Conservation (phyloP, 2,113 vertebrate species). For the Dicaeum eximium region DNA sequence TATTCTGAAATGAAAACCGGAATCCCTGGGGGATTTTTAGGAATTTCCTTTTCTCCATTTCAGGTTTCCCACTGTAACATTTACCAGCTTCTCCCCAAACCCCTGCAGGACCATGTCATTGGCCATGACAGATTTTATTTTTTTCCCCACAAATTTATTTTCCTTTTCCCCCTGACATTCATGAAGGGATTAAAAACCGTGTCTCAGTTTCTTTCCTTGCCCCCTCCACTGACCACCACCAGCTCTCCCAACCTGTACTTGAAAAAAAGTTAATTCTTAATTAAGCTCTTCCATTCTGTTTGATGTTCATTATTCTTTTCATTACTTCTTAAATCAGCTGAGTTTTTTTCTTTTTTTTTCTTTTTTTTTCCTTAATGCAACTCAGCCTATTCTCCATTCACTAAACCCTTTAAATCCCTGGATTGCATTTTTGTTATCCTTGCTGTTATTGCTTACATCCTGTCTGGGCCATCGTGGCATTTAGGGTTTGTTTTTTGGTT, state of each 20-base stretch:
- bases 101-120: accelerated
- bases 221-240: not conserved
- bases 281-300: not conserved
- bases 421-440: conserved; percentile 9
- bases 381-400: not conserved
- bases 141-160: not conserved
- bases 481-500: not conserved
- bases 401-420: not conserved
- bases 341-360: not conserved
- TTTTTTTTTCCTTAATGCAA: not conserved
- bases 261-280: not conserved
- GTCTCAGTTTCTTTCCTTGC: not conserved
- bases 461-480: not conserved
- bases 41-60: not conserved
- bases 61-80: accelerated
- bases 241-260: not conserved
- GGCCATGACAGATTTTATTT: not conserved
- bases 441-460: not conserved
- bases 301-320: not conserved
- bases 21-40: not conserved
- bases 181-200: not conserved
- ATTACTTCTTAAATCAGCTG: not conserved
- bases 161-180: not conserved
- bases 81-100: not conserved
- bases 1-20: not conserved